These are phyloP conservation scores for Brachionus plicatilis DNA, from an alignment of 1,140 invertebrate species.

Conservation along the genomic window DNA sequence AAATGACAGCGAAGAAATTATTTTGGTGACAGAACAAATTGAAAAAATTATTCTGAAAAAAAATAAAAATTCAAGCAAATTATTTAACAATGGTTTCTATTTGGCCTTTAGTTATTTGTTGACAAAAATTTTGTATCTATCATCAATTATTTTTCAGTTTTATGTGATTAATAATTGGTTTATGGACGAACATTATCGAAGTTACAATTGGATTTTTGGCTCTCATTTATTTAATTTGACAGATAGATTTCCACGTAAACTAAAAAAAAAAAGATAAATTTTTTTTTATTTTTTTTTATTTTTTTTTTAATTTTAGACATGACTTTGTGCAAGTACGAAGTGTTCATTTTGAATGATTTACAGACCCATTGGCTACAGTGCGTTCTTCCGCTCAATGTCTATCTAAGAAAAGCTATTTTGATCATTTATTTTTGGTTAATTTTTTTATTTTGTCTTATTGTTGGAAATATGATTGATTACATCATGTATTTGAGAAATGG, in stretches of 20 bases:
- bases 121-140: background rate
- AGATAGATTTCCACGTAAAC: constrained; percentile 21
- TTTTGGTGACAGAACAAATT: background rate
- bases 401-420: background rate
- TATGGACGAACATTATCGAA: background rate
- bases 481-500: background rate
- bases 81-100: constrained; percentile 5
- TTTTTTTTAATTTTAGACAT: background rate
- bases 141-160: background rate
- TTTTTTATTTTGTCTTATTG: background rate
- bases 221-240: background rate
- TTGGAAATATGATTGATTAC: background rate
- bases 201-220: background rate
- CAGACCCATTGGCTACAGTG: constrained; percentile 32
- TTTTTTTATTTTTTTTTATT: background rate
- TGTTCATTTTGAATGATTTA: background rate
- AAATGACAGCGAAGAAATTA: background rate
- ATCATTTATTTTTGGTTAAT: background rate
- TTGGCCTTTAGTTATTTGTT: background rate
- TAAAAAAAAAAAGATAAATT: background rate
- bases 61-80: background rate
- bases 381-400: constrained; percentile 6
- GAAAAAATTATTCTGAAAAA: background rate
- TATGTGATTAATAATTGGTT: constrained; percentile 8
- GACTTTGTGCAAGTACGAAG: constrained; percentile 20